Conservation (phyloP, 2,797 vertebrate genomes). For the Salarias fasciatus region DNA sequence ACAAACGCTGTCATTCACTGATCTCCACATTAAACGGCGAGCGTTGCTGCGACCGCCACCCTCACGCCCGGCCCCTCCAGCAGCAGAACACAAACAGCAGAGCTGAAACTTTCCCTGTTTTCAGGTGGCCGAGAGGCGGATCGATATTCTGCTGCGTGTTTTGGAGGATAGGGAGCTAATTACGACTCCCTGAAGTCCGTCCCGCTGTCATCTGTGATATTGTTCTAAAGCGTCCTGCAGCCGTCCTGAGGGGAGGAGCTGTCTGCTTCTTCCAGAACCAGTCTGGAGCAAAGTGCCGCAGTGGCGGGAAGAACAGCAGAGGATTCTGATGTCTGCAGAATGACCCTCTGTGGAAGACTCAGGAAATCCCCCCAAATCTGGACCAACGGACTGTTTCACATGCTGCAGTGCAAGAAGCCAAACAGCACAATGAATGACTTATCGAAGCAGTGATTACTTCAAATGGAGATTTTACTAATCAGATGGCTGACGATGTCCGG, state of each 20-base stretch:
- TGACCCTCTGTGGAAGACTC: too few species aligned
- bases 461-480: too few species aligned
- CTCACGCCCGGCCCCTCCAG: slow-evolving; percentile 38
- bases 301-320: neutral
- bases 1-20: slow-evolving; percentile 57
- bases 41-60: slow-evolving; percentile 7
- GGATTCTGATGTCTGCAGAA: too few species aligned
- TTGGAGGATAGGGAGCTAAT: slow-evolving; percentile 57
- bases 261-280: neutral
- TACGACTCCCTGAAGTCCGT: slow-evolving; percentile 53
- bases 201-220: slow-evolving; percentile 51
- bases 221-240: slow-evolving; percentile 56
- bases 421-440: too few species aligned
- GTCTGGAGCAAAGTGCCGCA: neutral
- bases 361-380: too few species aligned
- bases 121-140: slow-evolving; percentile 30
- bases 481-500: too few species aligned
- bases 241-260: neutral
- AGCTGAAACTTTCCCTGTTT: slow-evolving; percentile 12
- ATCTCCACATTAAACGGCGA: slow-evolving; percentile 41
- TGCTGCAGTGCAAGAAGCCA: too few species aligned
- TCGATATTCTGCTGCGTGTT: slow-evolving; percentile 46
- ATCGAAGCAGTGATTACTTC: too few species aligned
- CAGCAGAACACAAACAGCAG: slow-evolving; percentile 8
- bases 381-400: too few species aligned